Evolutionary conservation across 1,140 invertebrate species (phyloP), one percentile per base, ranked within the genome.

Genomic region (Pygmarrhopalites habei): DNA sequence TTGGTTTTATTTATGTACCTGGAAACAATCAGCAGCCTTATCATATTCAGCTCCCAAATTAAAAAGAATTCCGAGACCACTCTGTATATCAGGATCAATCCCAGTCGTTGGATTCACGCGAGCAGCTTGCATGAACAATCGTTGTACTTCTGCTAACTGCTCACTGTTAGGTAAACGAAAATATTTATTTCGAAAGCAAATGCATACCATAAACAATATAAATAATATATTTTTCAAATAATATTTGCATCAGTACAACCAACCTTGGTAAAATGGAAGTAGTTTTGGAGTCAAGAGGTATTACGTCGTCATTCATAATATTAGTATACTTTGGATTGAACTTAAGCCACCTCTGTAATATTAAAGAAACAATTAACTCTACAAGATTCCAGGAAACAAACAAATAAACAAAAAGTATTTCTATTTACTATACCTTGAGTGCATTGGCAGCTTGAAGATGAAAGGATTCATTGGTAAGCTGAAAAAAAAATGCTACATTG

Each of bases 1-100:
- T n/a, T n/a, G n/a, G n/a, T n/a, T n/a, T n/a, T n/a, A n/a, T n/a
- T 85, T 41, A n/a, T n/a, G n/a, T n/a, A n/a, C n/a, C n/a, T 39
- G 84, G 75, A 98, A 96, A 77, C 94, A 99, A 78, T 99, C 96
- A 2, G 88, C 87, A 25, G 95, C 95, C 80, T 96, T 96, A 70
- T 95, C 89, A 77, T 90, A 96, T 75, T 98, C 93, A 46, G 86
- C 86, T 39, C 87, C 89, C 14, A 98, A 80, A 79, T 98, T 97
- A 72, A 97, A 97, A 29, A 99, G 79, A 4, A 99, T 90, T 10
- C 95, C 95, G 7, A 98, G 78, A 51, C 92, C 93, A 79, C 90
- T 89, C 77, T 99, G 95, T 15, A 98, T 86, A 78, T 96, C 91
- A n/a, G 92, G 80, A 79, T 98, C 95, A 67, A 95, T 85, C 67